Evolutionary conservation across 2,113 vertebrate genomes (phyloP).

Genomic region (Capra hircus): DNA sequence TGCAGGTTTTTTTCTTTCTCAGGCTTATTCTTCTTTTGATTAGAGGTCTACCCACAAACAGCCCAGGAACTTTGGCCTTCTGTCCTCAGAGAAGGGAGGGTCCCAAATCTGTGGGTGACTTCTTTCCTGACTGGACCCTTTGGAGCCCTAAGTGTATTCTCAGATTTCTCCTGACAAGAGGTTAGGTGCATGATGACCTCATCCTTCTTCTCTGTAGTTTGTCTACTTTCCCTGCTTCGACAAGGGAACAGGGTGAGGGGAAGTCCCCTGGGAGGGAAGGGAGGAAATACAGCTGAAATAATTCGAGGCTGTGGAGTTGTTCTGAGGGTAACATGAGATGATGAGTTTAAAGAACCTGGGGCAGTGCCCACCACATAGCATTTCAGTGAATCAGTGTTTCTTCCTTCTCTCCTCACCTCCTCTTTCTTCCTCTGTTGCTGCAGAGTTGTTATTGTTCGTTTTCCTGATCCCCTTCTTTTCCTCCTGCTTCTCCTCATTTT

Average conservation of each 20-base stretch:
- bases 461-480: neutral
- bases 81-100: neutral
- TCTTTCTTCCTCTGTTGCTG: neutral
- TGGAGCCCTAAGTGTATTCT: neutral
- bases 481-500: neutral
- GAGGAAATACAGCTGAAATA: neutral
- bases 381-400: neutral
- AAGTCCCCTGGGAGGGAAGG: neutral
- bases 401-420: neutral
- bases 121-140: neutral
- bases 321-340: neutral
- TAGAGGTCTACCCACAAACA: neutral
- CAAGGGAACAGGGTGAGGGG: neutral
- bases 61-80: neutral
- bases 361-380: neutral
- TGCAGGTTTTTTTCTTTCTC: neutral
- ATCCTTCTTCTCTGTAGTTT: neutral
- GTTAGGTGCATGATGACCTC: neutral
- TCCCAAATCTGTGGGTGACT: neutral
- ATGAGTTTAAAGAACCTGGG: neutral
- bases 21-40: neutral
- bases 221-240: neutral
- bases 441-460: neutral
- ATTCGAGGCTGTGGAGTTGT: neutral
- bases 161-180: neutral